Base-by-base conservation (phyloP, 1,140 invertebrate species). In the Aphidius ervi region DNA sequence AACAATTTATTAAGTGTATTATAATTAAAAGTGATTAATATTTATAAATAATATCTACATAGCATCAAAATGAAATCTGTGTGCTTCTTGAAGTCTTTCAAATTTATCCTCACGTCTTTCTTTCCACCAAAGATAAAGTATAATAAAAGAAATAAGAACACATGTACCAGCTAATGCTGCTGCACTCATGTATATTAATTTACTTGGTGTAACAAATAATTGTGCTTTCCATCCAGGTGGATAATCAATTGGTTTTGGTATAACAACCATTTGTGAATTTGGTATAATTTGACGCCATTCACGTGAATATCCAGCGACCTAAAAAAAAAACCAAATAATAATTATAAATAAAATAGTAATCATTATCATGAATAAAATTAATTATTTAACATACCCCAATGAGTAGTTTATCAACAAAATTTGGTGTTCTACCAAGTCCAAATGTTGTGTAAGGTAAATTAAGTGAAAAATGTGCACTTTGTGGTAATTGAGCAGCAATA, bases 201-300 rank as follows among this genome's bases (percentile, higher is more conserved):
- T 93, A 75, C 93, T 97, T 1, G 97, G 96, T 0, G 96, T 98
- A 0, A 99, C 90, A 82, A 97, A 99, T 5, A 99, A 78, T 73
- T 96, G 93, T 23, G 88, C 93, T 65, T 88, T 89, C 97, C 97
- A 99, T 70, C 86, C 84, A 6, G 80, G 84, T 6, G 93, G 89
- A 50, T 92, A 82, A 62, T 85, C 79, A 4, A 87, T 82, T 6
- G 95, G 94, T 73, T 88, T 87, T 5, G 97, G 97, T 63, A 98
- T 93, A 2, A 99, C 88, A 20, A 98, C 90, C 75, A 99, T 91
- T 79, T 99, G 96, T 2, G 96, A 98, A 75, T 98, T 99, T 42
- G 93, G 97, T 72, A 99, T 98, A 43, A 99, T 91, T 76, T 97
- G 94, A 1, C 89, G 89, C 89, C 93, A 98, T 53, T 86, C 86